Evolutionary conservation across 2,888 invertebrate genomes (phyloP), one percentile per base, ranked within the genome.

Genomic region (Hanleya hanleyi): DNA sequence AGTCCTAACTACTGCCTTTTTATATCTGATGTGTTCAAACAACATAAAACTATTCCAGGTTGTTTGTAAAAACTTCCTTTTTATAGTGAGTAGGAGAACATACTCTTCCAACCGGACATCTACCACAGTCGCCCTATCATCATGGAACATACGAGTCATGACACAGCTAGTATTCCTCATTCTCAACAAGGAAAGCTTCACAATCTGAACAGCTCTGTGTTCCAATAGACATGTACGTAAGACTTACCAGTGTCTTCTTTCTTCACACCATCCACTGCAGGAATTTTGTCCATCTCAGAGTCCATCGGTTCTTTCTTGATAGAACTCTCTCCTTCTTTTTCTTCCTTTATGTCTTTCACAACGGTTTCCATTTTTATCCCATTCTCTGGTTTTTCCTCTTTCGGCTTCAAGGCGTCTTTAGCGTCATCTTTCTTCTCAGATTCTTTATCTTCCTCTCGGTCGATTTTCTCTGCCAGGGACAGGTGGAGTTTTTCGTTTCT

Each of bases 401-500:
- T 37, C 22, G 22, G 18, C 57, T 26, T 61, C 12, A 3, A 18
- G n/a, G 18, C 41, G 15, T 38, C 32, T 47, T 67, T 47, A 6
- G 18, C 41, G 9, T 67, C 67, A 15, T 67, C 47, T 32, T 67
- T 47, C 29, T 47, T 47, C 50, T 80, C 70, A 72, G 80, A 67
- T 62, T 77, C 76, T 61, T 79, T 69, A 32, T 75, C 77, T 36
- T 72, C 72, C 69, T 80, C 74, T 65, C 74, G 41, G 15, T 7
- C 50, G 6, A 84, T 81, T 69, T 84, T 83, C 32, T 83, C 86
- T 67, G 84, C 83, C 4, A 98, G 93, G 0, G 96, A 96, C 78
- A 95, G 92, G 80, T 96, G 96, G 80, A 98, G 95, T 92, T 97
- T 97, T 87, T 97, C 97, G 92, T 98, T 98, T 84, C 98, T 94